Base-by-base conservation (phyloP, 2,113 vertebrate genomes). In the Tachuris rubrigastra region DNA sequence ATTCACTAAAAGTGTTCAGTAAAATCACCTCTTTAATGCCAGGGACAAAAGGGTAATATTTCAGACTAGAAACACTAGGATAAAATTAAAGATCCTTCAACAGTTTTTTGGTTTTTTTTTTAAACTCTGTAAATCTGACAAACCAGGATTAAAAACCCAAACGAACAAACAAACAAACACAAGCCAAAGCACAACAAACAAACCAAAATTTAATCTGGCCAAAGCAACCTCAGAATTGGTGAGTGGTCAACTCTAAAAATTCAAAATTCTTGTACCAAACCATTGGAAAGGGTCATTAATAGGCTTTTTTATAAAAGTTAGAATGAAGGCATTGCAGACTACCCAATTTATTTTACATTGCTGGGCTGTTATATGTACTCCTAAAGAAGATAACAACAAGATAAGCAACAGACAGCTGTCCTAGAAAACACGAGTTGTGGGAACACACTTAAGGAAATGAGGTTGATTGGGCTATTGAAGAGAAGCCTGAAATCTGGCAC, bases 391-490 rank as follows among this genome's bases (percentile, higher is more conserved):
- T 52, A 62, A 28, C 5, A 31, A 18, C 19, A 62, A 39, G 6
- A 52, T 47, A 27, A 90, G 21, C 14, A 77, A 22, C 12, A 68
- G 24, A 20, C 1, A 27, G 5, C 8, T 79, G 17, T 62, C 5
- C 0, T 44, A 85, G 20, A 79, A 80, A 39, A 37, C 5, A 7
- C 3, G 18, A 65, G 5, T 6, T 68, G 25, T 49, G 12, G 4
- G 14, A 72, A 46, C 9, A 50, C 1, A 1, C 5, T 79, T 12
- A 50, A 85, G 13, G 30, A 88, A 41, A 59, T 37, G 0, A 19
- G 0, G 10, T n/a, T 12, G 0, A 0, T 6, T 63, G 18, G 21
- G 21, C n/a, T 77, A 6, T 20, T 59, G 37, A 74, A 67, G 9
- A 62, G 31, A 66, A 85, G 23, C 13, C 24, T 58, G n/a, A 79